A percentile compares a stretch with the other conserved stretches of the same genome.
Conservation (phyloP, 1,140 invertebrate species). For the Drosophila neocordata region DNA sequence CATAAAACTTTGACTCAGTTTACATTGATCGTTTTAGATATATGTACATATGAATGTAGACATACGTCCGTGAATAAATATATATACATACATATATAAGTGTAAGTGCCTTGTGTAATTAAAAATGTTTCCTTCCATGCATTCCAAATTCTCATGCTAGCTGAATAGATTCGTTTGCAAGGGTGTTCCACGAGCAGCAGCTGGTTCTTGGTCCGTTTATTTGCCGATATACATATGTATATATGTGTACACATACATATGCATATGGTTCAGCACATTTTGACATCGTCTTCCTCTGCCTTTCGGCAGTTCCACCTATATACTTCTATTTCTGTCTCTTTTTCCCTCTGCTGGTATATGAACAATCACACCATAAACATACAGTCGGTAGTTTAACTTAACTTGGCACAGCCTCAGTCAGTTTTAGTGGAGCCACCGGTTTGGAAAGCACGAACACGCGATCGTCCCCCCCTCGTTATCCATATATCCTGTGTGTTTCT, state of each 20-base stretch:
- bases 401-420: slow-evolving; percentile 62
- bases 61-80: too few species aligned
- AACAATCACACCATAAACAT: slow-evolving; percentile 68
- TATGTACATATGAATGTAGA: background rate
- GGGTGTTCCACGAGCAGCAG: slow-evolving; percentile 35
- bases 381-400: slow-evolving; percentile 24
- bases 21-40: background rate
- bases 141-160: background rate
- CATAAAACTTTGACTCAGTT: too few species aligned
- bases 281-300: slow-evolving; percentile 17
- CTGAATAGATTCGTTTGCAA: background rate
- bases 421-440: slow-evolving; percentile 74
- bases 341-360: slow-evolving; percentile 56
- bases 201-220: slow-evolving; percentile 18
- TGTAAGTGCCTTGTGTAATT: too few species aligned
- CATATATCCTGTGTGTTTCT: slow-evolving; percentile 19
- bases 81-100: too few species aligned
- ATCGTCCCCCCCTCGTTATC: slow-evolving; percentile 27
- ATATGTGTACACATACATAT: background rate
- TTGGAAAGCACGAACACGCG: slow-evolving; percentile 63
- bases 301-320: slow-evolving; percentile 19
- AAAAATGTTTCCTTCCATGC: background rate
- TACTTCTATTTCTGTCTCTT: background rate
- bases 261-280: slow-evolving; percentile 36
- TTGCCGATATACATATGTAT: background rate